These are phyloP conservation scores for Hirudinaria manillensis DNA, from an alignment of 2,888 invertebrate genomes.

Conservation along the genomic window DNA sequence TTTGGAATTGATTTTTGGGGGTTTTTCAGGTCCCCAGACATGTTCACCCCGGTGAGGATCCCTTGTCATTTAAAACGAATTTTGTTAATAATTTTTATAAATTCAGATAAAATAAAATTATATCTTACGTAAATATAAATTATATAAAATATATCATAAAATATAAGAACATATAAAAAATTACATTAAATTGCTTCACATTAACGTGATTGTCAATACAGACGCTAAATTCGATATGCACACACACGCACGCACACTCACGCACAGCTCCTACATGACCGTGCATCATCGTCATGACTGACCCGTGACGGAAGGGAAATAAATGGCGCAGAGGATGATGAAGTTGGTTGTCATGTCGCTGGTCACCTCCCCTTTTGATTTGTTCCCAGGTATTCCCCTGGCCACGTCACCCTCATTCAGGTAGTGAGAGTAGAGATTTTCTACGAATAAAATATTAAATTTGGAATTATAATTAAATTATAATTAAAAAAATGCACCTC, in stretches of 20 bases:
- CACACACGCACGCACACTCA: too few relatives aligned
- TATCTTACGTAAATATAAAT: too few relatives aligned
- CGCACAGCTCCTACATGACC: too few relatives aligned
- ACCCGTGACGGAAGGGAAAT: slow-evolving; percentile 97
- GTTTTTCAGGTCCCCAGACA: slow-evolving; percentile 91
- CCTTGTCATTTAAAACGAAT: slow-evolving; percentile 58
- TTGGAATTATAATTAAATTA: not conserved
- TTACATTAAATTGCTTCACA: too few relatives aligned
- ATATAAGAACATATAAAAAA: too few relatives aligned
- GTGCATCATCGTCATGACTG: slow-evolving; percentile 38
- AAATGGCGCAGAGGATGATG: slow-evolving; percentile 90
- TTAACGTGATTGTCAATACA: too few relatives aligned
- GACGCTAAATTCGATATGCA: too few relatives aligned
- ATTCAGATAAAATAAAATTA: too few relatives aligned
- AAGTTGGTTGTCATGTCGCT: slow-evolving; percentile 83
- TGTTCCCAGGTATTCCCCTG: slow-evolving; percentile 36
- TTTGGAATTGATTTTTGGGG: slow-evolving; percentile 93
- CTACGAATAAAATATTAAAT: slow-evolving; percentile 31
- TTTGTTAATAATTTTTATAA: too few relatives aligned
- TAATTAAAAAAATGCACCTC: not conserved
- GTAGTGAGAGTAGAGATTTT: slow-evolving; percentile 39
- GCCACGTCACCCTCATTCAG: slow-evolving; percentile 38
- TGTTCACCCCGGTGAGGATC: slow-evolving; percentile 96
- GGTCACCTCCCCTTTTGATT: slow-evolving; percentile 35
- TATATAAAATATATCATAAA: too few relatives aligned